Evolutionary conservation across 2,888 invertebrate species (phyloP).

Genomic region (Lochmaea crataegi): DNA sequence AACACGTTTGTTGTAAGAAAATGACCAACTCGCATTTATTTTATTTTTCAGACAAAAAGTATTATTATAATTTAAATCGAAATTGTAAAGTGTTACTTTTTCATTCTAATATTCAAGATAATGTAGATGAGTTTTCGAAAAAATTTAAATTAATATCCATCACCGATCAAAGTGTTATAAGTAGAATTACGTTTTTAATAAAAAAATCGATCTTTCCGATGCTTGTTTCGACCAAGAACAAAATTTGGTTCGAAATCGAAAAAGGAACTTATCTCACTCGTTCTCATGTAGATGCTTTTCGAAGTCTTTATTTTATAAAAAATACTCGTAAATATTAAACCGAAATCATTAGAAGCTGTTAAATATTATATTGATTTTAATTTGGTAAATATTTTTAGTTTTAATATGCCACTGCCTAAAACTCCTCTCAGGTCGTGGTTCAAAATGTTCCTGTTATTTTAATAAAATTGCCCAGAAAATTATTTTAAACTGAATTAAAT

Average conservation of each 20-base stretch:
- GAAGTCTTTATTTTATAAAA: neutral
- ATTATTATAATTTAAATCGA: neutral
- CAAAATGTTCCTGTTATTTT: too few species aligned
- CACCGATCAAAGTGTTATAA: neutral
- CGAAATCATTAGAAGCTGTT: neutral
- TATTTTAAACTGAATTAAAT: too few species aligned
- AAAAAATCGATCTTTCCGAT: neutral
- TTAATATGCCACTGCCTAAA: too few species aligned
- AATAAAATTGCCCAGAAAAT: too few species aligned
- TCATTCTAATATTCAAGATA: neutral
- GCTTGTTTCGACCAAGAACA: neutral
- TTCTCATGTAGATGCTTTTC: conserved; percentile 1
- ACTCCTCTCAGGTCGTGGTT: too few species aligned
- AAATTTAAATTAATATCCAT: neutral
- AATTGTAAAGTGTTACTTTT: neutral
- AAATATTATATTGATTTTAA: too few species aligned
- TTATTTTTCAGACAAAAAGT: too few species aligned
- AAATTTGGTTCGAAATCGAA: too few species aligned
- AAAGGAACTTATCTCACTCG: too few species aligned
- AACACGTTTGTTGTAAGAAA: neutral
- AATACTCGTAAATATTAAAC: neutral
- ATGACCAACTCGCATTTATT: neutral
- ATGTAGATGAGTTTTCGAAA: neutral
- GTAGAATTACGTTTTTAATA: neutral
- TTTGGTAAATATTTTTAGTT: too few species aligned